Evolutionary conservation across 2,888 invertebrate species (phyloP), one percentile per base, ranked within the genome.

Genomic region (Lordiphosa fenestrarum): DNA sequence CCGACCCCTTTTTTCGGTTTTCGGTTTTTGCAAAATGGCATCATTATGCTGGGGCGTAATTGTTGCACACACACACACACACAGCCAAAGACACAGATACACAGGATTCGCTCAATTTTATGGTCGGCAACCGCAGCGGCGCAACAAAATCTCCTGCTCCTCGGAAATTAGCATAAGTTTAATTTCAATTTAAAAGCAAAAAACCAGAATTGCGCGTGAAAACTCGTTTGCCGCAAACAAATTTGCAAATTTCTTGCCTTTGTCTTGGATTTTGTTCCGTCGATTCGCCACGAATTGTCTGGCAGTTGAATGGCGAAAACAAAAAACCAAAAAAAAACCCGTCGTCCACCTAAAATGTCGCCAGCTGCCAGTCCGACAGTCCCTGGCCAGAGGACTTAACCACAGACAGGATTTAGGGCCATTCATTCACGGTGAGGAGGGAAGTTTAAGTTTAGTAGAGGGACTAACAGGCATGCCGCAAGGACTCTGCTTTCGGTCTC

Each of bases 1-100:
- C 36, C 51, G 9, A 21, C 55, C 40, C 40, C 46, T 61, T 61
- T 61, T 57, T 56, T 60, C 55, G 54, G 48, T 64, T 60, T 62
- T 54, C 51, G 62, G 54, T 56, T 69, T 59, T 73, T 53, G 80
- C 74, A 67, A 67, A 77, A 75, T 81, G 63, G 60, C 71, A 73
- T 84, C 78, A 77, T 78, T 78, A 69, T 66, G 84, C 67, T 81
- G 83, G 77, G 77, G 77, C 83, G 77, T 78, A 82, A 82, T 82
- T 75, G 73, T 77, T 72, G 62, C 80, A 66, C 64, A 50, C 52
- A 66, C 36, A 67, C 41, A 40, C 46, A 55, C 36, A 21, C 38
- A 56, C 23, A 19, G 13, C 6, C 48, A 33, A 25, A 63, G 10
- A 54, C 10, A 48, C 15, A 59, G 10, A 50, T 15, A 37, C 21